Evolutionary conservation across 2,797 vertebrate species (phyloP), one percentile per base, ranked within the genome.

Genomic region (Trematomus bernacchii): DNA sequence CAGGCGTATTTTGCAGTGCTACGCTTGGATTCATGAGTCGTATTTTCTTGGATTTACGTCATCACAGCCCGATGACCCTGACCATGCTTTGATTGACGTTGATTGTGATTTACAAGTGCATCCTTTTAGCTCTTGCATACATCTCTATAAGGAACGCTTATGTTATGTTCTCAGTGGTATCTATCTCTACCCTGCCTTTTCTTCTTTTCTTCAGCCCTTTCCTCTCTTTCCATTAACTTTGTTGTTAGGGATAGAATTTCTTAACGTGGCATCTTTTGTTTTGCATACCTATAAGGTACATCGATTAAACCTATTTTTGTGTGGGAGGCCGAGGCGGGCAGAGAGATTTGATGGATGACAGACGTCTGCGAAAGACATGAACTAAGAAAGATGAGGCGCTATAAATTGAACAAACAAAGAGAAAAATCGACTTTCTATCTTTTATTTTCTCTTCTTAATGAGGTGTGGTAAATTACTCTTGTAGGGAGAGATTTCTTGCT

Each of bases 401-500:
- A 14, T 73, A 61, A 72, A 70, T 76, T 62, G 40, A 43, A 64
- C 52, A 73, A 79, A 90, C 71, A 85, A 58, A 53, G 27, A 73
- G 61, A 74, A 70, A 86, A 73, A 16, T 18, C 61, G 19, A 55
- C 65, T 62, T 42, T 13, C 1, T 86, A 59, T 68, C 13, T 76
- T 69, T 71, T 47, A 65, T 40, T 40, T 10, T 58, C 37, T 67
- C 61, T 61, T 72, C 57, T 82, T 82, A 91, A 90, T 83, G 73
- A 86, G 82, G 68, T 82, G 81, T 80, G 76, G 68, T 81, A 89
- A 89, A 89, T 86, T 16, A 81, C 71, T 86, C 65, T 86, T 77
- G 85, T 75, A 71, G 64, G 70, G 52, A 73, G 76, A 70, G 58
- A 72, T 70, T 18, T 73, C 70, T 66, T 33, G 37, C 81, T 67